These are phyloP conservation scores for Myrmophylax atrothorax DNA, from an alignment of 2,113 vertebrate genomes.

Conservation along the genomic window DNA sequence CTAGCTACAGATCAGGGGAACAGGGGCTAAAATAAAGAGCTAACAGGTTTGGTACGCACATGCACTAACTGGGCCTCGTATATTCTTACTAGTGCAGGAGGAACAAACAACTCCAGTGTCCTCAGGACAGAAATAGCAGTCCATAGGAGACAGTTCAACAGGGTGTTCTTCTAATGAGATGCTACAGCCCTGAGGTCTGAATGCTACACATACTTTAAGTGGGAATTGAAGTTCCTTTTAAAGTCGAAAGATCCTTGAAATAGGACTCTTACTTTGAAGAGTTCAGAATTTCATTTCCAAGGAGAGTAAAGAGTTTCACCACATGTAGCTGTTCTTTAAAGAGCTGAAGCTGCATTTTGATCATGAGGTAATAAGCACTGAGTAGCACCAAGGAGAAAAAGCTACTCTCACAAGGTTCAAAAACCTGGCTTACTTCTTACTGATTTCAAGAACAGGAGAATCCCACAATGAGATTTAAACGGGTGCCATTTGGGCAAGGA, in stretches of 20 bases:
- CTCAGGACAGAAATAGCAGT: not conserved
- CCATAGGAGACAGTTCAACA: not conserved
- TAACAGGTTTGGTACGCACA: not conserved
- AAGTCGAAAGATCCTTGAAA: not conserved
- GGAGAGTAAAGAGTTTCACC: constrained; percentile 9
- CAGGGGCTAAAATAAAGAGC: not conserved
- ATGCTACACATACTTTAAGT: constrained; percentile 1
- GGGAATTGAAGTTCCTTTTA: constrained; percentile 26
- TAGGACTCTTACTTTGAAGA: constrained; percentile 30
- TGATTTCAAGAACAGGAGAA: constrained; percentile 1
- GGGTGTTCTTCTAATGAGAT: not conserved
- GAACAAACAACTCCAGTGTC: not conserved
- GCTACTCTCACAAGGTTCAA: not conserved
- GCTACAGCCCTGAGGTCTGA: constrained; percentile 5
- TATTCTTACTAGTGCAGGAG: not conserved
- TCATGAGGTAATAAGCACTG: not conserved
- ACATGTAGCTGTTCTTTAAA: constrained; percentile 2
- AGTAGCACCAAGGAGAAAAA: not conserved
- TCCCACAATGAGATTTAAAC: not conserved
- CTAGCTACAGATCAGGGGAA: not conserved
- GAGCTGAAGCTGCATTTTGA: constrained; percentile 37
- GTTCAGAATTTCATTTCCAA: constrained; percentile 33
- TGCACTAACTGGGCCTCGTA: not conserved
- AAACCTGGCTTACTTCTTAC: not conserved
- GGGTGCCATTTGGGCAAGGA: not conserved